Percentiles rank a stretch among this genome's conserved stretches.
Evolutionary conservation across 1,140 invertebrate species (phyloP).

Genomic region (Conus ventricosus): DNA sequence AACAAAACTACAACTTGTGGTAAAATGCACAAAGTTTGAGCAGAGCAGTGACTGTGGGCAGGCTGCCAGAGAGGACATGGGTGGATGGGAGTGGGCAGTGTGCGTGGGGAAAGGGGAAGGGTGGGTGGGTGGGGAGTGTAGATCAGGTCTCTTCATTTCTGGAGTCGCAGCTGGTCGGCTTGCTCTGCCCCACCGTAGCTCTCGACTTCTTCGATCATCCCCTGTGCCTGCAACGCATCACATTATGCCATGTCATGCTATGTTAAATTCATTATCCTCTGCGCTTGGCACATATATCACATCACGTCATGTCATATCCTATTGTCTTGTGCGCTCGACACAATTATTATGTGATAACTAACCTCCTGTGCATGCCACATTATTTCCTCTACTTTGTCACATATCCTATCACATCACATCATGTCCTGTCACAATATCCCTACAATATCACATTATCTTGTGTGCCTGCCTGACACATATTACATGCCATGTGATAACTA

Average conservation of each 20-base stretch:
- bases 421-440: too few species aligned
- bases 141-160: slow-evolving; percentile 30
- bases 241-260: background rate
- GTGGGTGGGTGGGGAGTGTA: background rate
- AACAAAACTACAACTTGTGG: background rate
- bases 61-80: background rate
- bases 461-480: too few species aligned
- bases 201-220: slow-evolving; percentile 69
- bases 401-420: too few species aligned
- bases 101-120: background rate
- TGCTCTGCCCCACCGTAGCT: slow-evolving; percentile 62
- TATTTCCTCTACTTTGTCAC: too few species aligned
- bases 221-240: slow-evolving; percentile 56
- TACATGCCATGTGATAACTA: too few species aligned
- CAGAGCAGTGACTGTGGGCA: background rate
- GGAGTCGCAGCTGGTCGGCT: slow-evolving; percentile 36
- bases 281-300: too few species aligned
- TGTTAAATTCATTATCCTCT: too few species aligned
- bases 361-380: too few species aligned
- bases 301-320: too few species aligned
- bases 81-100: background rate
- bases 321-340: too few species aligned
- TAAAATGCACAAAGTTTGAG: background rate
- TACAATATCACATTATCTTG: too few species aligned
- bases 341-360: too few species aligned